Base-by-base conservation (phyloP, 2,113 vertebrate species). In the Camelus bactrianus region DNA sequence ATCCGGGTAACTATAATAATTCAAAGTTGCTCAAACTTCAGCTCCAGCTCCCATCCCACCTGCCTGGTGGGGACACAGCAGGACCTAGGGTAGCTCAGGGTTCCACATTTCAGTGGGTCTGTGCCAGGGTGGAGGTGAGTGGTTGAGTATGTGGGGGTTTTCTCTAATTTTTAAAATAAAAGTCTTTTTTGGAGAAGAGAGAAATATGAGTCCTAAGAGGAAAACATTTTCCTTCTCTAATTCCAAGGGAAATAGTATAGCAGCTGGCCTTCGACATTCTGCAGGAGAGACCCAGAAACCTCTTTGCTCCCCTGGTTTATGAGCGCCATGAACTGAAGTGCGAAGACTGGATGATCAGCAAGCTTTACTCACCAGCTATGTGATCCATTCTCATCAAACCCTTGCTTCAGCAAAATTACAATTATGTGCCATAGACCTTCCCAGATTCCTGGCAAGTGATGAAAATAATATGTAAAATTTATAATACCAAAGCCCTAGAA, bases 141-240 rank as follows among this genome's bases (percentile, higher is more conserved):
- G 46, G n/a, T n/a, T 30, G 73, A 35, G 6, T 52, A 81, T 9
- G 7, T 54, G 76, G 35, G 1, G 28, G 19, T 50, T 82, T 58
- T 17, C 12, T 32, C 58, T 85, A 12, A 77, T 28, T 73, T 95
- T 72, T 83, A 38, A 97, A 97, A 98, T 97, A 98, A 97, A 98
- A 95, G 56, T 97, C 93, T 98, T 88, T 97, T 98, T 97, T 20
- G 91, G 94, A 97, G 96, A 96, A 98, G 86, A 98, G 93, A 96
- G 97, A 97, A 97, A 94, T 92, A 87, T 89, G 93, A 98, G 95
- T 96, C 86, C 80, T 22, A 54, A 50, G 87, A 96, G 94, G 85
- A 97, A 98, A 84, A 93, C 60, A 19, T 2, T 97, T 98, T 97
- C 94, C 95, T 97, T 97, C 97, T 97, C 93, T 95, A 88, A 88